phyloP scores from a whole-genome alignment of 2,797 vertebrate genomes.

The Esox lucius region DNA sequence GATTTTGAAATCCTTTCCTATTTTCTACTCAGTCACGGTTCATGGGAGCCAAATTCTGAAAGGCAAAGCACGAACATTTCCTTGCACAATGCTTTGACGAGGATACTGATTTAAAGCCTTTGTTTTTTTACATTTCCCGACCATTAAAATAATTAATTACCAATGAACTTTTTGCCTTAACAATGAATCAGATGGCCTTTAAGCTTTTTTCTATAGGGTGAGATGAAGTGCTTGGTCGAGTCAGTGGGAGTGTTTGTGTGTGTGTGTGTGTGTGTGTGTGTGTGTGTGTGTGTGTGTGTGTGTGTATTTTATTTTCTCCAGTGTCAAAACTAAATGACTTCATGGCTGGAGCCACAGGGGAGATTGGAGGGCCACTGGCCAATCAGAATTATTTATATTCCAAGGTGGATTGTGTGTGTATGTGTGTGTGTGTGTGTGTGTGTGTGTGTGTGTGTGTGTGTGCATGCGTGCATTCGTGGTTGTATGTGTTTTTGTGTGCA shows the following conservation, averaged over 20 bases:
- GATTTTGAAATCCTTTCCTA: conserved; percentile 28
- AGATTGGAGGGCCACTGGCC: conserved; percentile 70
- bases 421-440: background rate
- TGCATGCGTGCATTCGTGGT: background rate
- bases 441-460: background rate
- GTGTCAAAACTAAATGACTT: conserved; percentile 78
- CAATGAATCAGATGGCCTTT: conserved; percentile 79
- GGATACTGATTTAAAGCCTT: conserved; percentile 76
- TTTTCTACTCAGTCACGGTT: conserved; percentile 49
- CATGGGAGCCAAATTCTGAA: conserved; percentile 57
- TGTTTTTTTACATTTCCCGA: conserved; percentile 73
- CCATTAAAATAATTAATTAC: conserved; percentile 82
- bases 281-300: conserved; percentile 34
- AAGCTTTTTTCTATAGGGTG: conserved; percentile 67
- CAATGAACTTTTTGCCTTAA: conserved; percentile 70
- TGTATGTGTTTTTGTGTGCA: conserved; percentile 53
- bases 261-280: no score
- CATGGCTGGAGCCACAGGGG: conserved; percentile 78
- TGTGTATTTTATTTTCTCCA: conserved; percentile 32
- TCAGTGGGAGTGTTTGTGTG: no score
- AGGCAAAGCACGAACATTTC: conserved; percentile 55
- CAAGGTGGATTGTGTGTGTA: conserved; percentile 51
- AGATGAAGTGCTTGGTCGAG: conserved; percentile 49
- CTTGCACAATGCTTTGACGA: conserved; percentile 59
- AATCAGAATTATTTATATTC: conserved; percentile 85